Evolutionary conservation across 2,888 invertebrate genomes (phyloP), one percentile per base, ranked within the genome.

Genomic region (Sipunculus nudus): DNA sequence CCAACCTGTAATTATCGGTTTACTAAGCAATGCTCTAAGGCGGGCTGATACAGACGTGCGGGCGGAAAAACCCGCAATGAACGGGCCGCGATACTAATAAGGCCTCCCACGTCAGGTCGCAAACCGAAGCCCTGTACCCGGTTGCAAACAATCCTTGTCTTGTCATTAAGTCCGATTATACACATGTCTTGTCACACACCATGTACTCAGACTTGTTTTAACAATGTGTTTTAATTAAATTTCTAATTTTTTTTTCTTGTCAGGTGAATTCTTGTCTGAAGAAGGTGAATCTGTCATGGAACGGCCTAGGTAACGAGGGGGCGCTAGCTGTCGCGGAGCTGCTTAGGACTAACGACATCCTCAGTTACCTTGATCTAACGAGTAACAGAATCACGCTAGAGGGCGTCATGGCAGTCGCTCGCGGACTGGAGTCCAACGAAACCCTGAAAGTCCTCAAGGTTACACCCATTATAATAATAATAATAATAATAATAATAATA

Each of bases 251-350:
- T 31, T 48, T 48, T 41, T 39, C 26, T n/a, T 41, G 39, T 2
- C 53, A 76, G 75, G 61, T 45, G 1, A 78, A 76, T 54, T 59
- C 68, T 47, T 56, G 72, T 21, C 53, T 78, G 21, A 66, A 71
- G 53, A 56, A 57, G 23, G 67, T 76, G 6, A 71, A 72, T 40
- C 78, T 88, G 46, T 84, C 87, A 0, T 87, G 87, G 86, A 88
- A 88, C 75, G 82, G 83, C 41, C 81, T 88, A 28, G 83, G 81
- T 50, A 75, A 79, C 75, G 84, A 57, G 25, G 75, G 74, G 0
- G 72, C 73, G 1, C 61, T 67, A 16, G 72, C 69, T 4, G 46
- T 77, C 0, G 69, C 71, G 2, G 75, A 75, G 6, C 65, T 73
- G 6, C 35, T 75, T 5, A n/a, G n/a, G n/a, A n/a, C n/a, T 66